Evolutionary conservation across 2,113 vertebrate species (phyloP), one percentile per base, ranked within the genome.

Genomic region (Oreochromis spilurus): DNA sequence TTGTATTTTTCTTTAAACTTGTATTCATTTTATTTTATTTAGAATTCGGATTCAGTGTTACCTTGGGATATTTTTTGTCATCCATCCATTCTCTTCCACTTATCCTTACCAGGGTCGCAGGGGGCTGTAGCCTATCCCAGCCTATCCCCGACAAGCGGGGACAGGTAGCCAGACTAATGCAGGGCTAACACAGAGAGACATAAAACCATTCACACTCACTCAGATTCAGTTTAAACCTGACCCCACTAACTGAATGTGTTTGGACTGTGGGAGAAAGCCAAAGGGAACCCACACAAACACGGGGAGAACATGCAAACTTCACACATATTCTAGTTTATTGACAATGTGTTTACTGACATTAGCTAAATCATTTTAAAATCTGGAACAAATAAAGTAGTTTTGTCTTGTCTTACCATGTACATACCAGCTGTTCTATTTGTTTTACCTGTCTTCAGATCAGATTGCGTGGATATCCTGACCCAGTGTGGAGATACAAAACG

Each of bases 401-500:
- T 50, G 13, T 9, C n/a, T 43, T 24, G 21, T 70, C n/a, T 16
- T 9, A 1, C 24, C 21, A 45, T 2, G 38, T n/a, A 6, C 72
- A 26, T 57, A 26, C 2, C 14, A 40, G 43, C 45, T 19, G 36
- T 62, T 54, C 2, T 8, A 4, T 57, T 48, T 12, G 40, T 9
- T 81, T 60, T 29, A 4, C 81, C 38, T 78, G 31, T 86, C 62
- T 65, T 79, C 90, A 99, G 99, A 94, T 99, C 98, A 55, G 99
- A 99, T 89, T 99, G 99, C 91, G 96, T 99, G 83, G 97, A 99
- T 91, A 99, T 99, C 95, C 95, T 99, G 87, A 99, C 97, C 79
- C 98, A 98, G 93, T 99, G 99, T 93, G 99, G 98, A 17, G 98
- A 99, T 93, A 97, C 96, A 77, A 97, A 95, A 84, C 97, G 96